Evolutionary conservation across 2,888 invertebrate genomes (phyloP), one percentile per base, ranked within the genome.

Genomic region (Heliconius cydno): DNA sequence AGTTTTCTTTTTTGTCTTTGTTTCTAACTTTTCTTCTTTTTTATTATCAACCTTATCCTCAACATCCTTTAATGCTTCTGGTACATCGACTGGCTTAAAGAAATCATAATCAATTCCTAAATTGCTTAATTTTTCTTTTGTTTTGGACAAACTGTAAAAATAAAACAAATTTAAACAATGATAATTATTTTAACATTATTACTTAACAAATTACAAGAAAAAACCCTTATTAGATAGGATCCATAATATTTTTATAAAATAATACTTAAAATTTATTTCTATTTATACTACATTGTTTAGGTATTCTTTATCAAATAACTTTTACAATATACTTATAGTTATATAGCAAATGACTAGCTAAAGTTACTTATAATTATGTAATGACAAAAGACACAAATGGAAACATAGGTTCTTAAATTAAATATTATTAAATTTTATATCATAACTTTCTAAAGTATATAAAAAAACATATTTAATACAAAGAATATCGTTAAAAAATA

Each of bases 91-190:
- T 76, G 96, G 95, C 84, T 88, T 87, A 80, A 96, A 94, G 81
- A 95, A 93, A 78, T 94, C 92, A 87, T 95, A 96, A 82, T 95
- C 90, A 80, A 96, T 95, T 1, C 96, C 96, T 25, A 95, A 80
- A 74, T 90, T 90, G 81, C 88, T 89, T 19, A 96, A 87, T 84
- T 91, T 95, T 80, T 92, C 88, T 84, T 95, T 91, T 77, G 92
- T 95, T 84, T 92, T 94, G 6, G 89, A 87, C 28, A 96, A 84
- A 78, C 95, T 95, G 87, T 28, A 91, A 91, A 65, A 25, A 9
- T 60, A 73, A 25, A 28, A 63, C 10, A 91, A 65, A 25, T 1
- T 60, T 25, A 25, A 28, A 63, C 10, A 34, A 30, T 10, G 10
- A 67, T 2, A n/a, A 65, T 15, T 5, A 28, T 65, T 28, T 28